Percentiles rank a stretch among this genome's conserved stretches.
Evolutionary conservation across 2,797 vertebrate species (phyloP).

Genomic region (Caiman crocodilus): DNA sequence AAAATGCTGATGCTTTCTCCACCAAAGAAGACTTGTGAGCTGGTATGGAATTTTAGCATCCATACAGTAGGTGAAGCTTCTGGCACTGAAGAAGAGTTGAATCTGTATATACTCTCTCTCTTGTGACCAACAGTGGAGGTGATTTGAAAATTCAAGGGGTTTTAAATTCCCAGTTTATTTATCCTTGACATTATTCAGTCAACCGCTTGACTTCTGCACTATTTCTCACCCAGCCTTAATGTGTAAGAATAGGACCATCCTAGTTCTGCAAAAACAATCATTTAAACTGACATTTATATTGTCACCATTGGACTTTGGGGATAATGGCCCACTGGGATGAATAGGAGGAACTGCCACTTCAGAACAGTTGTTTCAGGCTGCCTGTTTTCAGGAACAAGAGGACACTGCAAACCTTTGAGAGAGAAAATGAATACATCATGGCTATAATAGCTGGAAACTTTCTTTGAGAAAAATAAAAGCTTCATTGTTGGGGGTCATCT

Average conservation of each 20-base stretch:
- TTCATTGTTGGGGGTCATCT: background rate
- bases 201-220: background rate
- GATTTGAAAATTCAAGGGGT: background rate
- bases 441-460: background rate
- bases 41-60: background rate
- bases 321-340: background rate
- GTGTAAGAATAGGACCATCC: background rate
- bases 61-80: background rate
- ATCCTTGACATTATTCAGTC: background rate
- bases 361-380: background rate
- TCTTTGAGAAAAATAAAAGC: background rate
- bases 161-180: background rate
- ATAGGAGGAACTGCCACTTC: background rate
- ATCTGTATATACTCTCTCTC: background rate
- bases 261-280: constrained; percentile 5
- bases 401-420: background rate
- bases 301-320: background rate
- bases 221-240: background rate
- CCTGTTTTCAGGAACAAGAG: background rate
- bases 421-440: background rate
- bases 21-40: background rate
- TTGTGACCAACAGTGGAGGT: background rate
- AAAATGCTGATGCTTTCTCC: background rate
- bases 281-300: constrained; percentile 19
- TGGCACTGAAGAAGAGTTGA: background rate